Evolutionary conservation across 2,113 vertebrate genomes (phyloP).

Genomic region (Lophius piscatorius): DNA sequence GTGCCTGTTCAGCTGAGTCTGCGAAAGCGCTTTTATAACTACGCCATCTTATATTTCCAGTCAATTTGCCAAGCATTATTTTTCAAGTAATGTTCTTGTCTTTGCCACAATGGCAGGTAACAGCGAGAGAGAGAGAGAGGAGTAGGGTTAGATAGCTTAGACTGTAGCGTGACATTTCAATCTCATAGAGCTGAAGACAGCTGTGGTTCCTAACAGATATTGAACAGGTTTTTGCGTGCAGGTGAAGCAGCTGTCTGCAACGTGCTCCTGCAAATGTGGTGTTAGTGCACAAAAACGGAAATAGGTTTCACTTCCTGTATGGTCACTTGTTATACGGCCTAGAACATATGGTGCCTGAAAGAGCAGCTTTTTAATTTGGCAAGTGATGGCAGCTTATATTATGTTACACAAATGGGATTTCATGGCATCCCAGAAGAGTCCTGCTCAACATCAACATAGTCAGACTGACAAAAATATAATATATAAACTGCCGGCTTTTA

Average conservation of each 20-base stretch:
- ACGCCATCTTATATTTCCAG: slow-evolving; percentile 59
- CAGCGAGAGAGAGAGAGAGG: slow-evolving; percentile 17
- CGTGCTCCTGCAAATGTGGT: slow-evolving; percentile 44
- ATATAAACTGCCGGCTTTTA: slow-evolving; percentile 10
- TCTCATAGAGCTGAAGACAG: slow-evolving; percentile 54
- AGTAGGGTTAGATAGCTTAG: slow-evolving; percentile 32
- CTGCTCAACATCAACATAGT: slow-evolving; percentile 13
- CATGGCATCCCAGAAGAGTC: slow-evolving; percentile 23
- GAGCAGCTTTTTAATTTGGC: slow-evolving; percentile 44
- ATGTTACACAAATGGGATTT: slow-evolving; percentile 43
- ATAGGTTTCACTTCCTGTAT: slow-evolving; percentile 43
- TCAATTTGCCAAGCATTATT: slow-evolving; percentile 48
- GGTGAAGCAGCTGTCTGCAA: slow-evolving; percentile 50
- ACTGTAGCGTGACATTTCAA: slow-evolving; percentile 60
- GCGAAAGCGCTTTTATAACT: slow-evolving; percentile 38
- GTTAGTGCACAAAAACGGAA: slow-evolving; percentile 46
- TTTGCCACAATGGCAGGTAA: slow-evolving; percentile 55
- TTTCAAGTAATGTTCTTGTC: slow-evolving; percentile 33
- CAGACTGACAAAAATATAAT: slow-evolving; percentile 13
- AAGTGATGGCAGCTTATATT: slow-evolving; percentile 30
- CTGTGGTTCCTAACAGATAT: slow-evolving; percentile 48
- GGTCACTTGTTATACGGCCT: slow-evolving; percentile 42
- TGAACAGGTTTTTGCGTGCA: slow-evolving; percentile 46
- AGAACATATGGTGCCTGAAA: slow-evolving; percentile 34
- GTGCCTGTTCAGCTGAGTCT: slow-evolving; percentile 64